Percentiles rank a stretch among this genome's conserved stretches.
phyloP scores from a whole-genome alignment of 2,113 vertebrate species.

The Chaetodon trifascialis region DNA sequence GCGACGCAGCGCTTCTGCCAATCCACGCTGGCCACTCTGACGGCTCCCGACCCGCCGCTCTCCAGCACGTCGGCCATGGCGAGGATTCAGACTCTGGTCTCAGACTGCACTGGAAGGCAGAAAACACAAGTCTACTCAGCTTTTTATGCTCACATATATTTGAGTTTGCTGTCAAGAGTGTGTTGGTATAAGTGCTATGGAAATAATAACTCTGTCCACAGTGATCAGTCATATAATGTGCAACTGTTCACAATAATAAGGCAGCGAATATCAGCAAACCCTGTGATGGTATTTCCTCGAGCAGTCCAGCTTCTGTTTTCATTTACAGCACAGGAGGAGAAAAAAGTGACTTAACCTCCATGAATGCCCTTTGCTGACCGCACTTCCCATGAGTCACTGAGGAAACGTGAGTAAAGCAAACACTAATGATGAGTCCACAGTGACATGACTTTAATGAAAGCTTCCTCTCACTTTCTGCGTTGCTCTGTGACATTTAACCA shows the following conservation, averaged over 20 bases:
- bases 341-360: constrained; percentile 39
- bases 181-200: background rate
- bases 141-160: background rate
- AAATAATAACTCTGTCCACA: background rate
- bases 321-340: constrained; percentile 40
- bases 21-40: constrained; percentile 76
- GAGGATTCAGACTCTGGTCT: constrained; percentile 57
- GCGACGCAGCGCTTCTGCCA: constrained; percentile 91
- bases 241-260: background rate
- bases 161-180: constrained; percentile 2
- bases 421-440: constrained; percentile 53
- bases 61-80: constrained; percentile 85
- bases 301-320: constrained; percentile 57
- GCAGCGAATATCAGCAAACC: constrained; percentile 3
- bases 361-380: constrained; percentile 34
- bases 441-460: constrained; percentile 57
- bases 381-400: constrained; percentile 79
- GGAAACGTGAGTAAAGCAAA: constrained; percentile 67
- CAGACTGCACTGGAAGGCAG: constrained; percentile 34
- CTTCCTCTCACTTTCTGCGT: constrained; percentile 55
- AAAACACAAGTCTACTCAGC: background rate
- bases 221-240: background rate
- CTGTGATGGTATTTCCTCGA: constrained; percentile 7
- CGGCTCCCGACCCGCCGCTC: constrained; percentile 66
- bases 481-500: constrained; percentile 1